Evolutionary conservation across 2,888 invertebrate genomes (phyloP).

Genomic region (Apomyelois bistriatella): DNA sequence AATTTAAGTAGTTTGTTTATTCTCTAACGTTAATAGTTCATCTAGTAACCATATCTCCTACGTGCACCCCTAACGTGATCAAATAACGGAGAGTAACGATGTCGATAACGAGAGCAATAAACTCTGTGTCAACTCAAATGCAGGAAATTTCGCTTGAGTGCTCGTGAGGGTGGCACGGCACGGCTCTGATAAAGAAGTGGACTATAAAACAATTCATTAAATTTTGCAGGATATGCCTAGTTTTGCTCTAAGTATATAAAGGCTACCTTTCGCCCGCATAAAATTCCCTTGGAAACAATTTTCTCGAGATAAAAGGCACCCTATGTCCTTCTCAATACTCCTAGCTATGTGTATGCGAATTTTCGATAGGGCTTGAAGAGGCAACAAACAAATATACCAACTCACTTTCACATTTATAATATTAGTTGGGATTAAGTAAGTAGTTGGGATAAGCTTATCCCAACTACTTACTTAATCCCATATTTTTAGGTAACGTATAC

Average conservation of each 20-base stretch:
- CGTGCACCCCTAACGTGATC: conserved; percentile 63
- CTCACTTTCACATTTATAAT: too few species aligned
- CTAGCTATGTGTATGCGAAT: too few species aligned
- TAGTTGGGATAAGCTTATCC: too few species aligned
- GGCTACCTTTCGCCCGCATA: background rate
- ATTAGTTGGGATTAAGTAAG: too few species aligned
- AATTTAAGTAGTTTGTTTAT: too few species aligned
- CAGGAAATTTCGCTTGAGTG: conserved; percentile 65
- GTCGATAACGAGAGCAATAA: conserved; percentile 72
- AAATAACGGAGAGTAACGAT: conserved; percentile 70
- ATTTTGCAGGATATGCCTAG: background rate
- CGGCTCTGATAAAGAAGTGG: conserved; percentile 7
- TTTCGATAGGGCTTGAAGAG: too few species aligned
- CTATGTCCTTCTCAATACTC: too few species aligned
- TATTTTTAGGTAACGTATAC: too few species aligned
- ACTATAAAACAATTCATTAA: conserved; percentile 1
- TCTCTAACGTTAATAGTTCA: too few species aligned
- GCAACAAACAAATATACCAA: too few species aligned
- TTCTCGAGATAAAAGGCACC: too few species aligned
- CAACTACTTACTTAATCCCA: too few species aligned
- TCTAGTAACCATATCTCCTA: background rate
- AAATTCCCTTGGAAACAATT: background rate
- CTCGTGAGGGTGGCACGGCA: conserved; percentile 16
- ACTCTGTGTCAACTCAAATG: conserved; percentile 54
- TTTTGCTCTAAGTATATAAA: background rate